Conservation (phyloP, 2,888 invertebrate genomes). For the Acanthosepion lycidas region DNA sequence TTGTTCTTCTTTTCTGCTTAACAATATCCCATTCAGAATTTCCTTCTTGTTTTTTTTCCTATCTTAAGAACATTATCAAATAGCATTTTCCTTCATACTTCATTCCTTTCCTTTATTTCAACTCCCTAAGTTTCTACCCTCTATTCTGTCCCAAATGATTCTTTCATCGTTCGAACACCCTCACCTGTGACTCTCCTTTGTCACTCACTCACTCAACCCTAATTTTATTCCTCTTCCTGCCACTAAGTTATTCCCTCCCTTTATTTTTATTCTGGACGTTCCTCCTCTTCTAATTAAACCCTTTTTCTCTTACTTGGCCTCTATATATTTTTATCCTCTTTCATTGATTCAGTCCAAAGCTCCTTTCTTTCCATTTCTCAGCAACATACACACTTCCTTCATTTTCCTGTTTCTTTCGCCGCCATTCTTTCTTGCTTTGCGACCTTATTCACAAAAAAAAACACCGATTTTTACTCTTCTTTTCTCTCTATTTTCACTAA, state of each 20-base stretch:
- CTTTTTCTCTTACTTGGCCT: not conserved
- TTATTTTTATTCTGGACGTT: not conserved
- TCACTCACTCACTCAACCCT: constrained; percentile 10
- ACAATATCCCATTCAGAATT: no score
- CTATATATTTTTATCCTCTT: not conserved
- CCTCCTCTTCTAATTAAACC: not conserved
- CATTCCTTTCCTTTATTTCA: not conserved
- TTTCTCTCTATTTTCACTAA: not conserved
- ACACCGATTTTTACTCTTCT: not conserved
- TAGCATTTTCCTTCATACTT: not conserved
- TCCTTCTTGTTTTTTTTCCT: no score
- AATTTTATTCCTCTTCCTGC: constrained; percentile 33
- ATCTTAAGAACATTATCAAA: no score
- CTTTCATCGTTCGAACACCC: not conserved
- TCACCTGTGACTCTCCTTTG: not conserved
- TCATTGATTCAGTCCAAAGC: not conserved
- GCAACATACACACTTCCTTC: not conserved
- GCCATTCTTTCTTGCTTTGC: not conserved
- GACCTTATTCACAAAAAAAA: not conserved
- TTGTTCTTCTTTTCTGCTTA: no score
- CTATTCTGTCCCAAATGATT: not conserved
- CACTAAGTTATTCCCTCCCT: no score
- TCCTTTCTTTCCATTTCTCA: not conserved
- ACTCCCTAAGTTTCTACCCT: not conserved
- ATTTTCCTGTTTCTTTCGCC: not conserved